Base-by-base conservation (phyloP, 1,140 invertebrate species). In the Bombus superbus region DNA sequence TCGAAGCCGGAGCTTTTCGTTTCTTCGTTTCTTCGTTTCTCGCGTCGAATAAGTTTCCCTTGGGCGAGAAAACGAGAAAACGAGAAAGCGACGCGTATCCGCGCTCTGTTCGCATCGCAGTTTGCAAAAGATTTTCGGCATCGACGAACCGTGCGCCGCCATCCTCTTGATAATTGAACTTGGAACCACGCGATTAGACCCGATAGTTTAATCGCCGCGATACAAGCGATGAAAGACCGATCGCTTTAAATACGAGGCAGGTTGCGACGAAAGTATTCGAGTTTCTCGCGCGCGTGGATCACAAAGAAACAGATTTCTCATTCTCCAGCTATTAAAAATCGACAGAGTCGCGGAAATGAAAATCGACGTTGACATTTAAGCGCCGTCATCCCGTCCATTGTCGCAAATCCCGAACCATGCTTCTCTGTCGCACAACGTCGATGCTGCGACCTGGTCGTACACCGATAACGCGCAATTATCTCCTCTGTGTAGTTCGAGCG, bases 1-100 rank as follows among this genome's bases (percentile, higher is more conserved):
- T 57, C 74, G 42, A 10, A 13, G 6, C 15, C 5, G n/a, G 62
- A 47, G 68, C 66, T 85, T 85, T 59, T 66, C 87, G 75, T n/a
- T 42, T 28, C 59, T 59, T 66, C 87, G 75, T n/a, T 42, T 28
- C 59, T 6, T 76, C 32, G 68, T 40, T 15, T 38, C 1, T 38
- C 35, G 10, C 57, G 22, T 32, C n/a, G 62, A 15, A 5, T n/a
- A 15, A 4, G n/a, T 5, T 18, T 18, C 15, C 8, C 18, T 53
- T 18, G 0, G n/a, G 13, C 62, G 11, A n/a, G 11, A n/a, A 28
- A 62, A 62, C 13, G 28, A 62, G 28, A 62, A n/a, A 4, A 62
- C 13, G 28, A 62, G 28, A 62, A n/a, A 4, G 10, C 10, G 28
- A 62, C 59, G 5, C 28, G 59, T n/a, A n/a, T 35, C 28, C 40